These are phyloP conservation scores for Bradynema listronoti DNA, from an alignment of 1,140 invertebrate genomes.

Conservation along the genomic window DNA sequence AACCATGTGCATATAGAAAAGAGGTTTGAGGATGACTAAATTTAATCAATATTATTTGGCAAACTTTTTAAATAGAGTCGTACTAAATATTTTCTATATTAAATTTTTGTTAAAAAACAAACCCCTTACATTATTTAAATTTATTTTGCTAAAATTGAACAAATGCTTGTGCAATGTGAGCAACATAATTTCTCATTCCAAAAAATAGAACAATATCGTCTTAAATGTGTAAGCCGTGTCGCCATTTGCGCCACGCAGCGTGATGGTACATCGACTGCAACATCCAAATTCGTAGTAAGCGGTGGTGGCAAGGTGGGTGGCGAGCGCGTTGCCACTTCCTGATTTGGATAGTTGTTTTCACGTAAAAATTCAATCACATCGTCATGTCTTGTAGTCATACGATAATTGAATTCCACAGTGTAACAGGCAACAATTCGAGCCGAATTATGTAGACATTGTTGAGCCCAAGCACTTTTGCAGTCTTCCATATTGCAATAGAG, in stretches of 20 bases:
- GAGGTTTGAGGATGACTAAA: too few relatives aligned
- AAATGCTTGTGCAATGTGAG: constrained; percentile 48
- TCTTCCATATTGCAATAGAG: constrained; percentile 56
- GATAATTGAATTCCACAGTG: constrained; percentile 56
- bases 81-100: too few relatives aligned
- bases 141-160: too few relatives aligned
- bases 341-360: constrained; percentile 54
- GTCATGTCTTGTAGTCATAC: constrained; percentile 48
- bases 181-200: constrained; percentile 57
- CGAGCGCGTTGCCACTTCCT: constrained; percentile 30
- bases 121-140: too few relatives aligned
- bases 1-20: too few relatives aligned
- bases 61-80: too few relatives aligned
- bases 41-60: too few relatives aligned
- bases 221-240: constrained; percentile 44
- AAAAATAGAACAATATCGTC: constrained; percentile 56
- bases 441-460: constrained; percentile 57
- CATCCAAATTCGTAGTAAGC: background rate
- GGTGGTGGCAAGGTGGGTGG: constrained; percentile 9
- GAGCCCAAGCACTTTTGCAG: constrained; percentile 56
- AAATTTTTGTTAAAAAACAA: too few relatives aligned
- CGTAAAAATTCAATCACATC: constrained; percentile 47
- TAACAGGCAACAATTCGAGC: constrained; percentile 55
- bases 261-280: background rate
- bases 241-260: constrained; percentile 40